Evolutionary conservation across 2,888 invertebrate species (phyloP).

Genomic region (Volucella bombylans): DNA sequence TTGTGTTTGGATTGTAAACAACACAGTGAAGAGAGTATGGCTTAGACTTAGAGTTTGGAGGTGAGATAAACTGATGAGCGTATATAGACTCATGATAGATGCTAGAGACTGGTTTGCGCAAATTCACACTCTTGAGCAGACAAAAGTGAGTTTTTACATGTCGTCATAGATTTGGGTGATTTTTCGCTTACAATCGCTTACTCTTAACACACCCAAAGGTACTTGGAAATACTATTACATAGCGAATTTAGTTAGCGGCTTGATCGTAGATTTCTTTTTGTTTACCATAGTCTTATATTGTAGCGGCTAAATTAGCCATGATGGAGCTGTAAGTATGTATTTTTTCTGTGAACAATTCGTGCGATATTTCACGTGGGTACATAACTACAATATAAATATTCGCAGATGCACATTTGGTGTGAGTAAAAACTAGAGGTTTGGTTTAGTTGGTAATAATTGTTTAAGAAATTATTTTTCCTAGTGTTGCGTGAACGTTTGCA

Average conservation of each 20-base stretch:
- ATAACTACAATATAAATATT: neutral
- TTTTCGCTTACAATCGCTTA: conserved; percentile 42
- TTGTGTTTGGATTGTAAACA: conserved; percentile 56
- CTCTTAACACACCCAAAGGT: neutral
- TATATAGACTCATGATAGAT: neutral
- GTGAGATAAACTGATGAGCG: conserved; percentile 2
- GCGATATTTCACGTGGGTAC: conserved; percentile 60
- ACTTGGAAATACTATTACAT: neutral
- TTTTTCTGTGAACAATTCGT: conserved; percentile 34
- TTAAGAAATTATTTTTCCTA: conserved; percentile 34
- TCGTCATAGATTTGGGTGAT: conserved; percentile 60
- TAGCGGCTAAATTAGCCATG: conserved; percentile 31
- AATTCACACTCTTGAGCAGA: conserved; percentile 41
- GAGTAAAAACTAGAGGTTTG: conserved; percentile 8
- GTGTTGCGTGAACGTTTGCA: conserved; percentile 45
- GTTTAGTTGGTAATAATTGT: conserved; percentile 32
- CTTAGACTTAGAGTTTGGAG: neutral
- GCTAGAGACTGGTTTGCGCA: conserved; percentile 50
- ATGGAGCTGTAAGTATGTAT: neutral
- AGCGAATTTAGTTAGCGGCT: conserved; percentile 5
- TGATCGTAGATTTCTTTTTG: conserved; percentile 5
- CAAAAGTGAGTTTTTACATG: conserved; percentile 25
- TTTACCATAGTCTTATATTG: conserved; percentile 10
- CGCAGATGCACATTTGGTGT: conserved; percentile 9
- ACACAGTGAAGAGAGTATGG: neutral